Percentiles rank a stretch among this genome's conserved stretches.
Conservation (phyloP, 2,113 vertebrate species). For the Callaeas wilsoni region DNA sequence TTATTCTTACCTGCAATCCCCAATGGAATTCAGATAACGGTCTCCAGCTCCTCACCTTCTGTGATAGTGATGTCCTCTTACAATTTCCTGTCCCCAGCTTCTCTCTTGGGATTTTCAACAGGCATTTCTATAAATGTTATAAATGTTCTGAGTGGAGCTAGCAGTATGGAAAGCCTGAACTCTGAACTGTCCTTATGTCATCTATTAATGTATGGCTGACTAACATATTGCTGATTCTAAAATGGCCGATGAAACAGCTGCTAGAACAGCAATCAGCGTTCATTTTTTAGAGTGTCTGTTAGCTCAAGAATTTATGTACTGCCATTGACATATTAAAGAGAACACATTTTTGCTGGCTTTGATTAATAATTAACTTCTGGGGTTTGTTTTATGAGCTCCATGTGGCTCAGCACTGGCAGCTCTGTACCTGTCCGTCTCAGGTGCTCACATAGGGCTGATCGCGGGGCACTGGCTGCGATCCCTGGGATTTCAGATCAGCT, state of each 20-base stretch:
- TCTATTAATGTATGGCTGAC: not conserved
- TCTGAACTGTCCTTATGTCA: not conserved
- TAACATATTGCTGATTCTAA: not conserved
- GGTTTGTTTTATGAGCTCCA: not conserved
- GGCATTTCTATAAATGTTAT: not conserved
- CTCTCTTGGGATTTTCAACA: not conserved
- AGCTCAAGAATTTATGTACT: slow-evolving; percentile 23
- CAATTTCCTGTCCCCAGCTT: not conserved
- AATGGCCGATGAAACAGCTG: slow-evolving; percentile 12
- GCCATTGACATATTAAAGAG: not conserved
- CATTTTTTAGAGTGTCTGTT: slow-evolving; percentile 10
- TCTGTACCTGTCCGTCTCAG: not conserved
- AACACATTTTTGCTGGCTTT: slow-evolving; percentile 8
- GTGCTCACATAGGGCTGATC: not conserved
- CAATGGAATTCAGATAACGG: not conserved
- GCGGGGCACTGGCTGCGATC: fast-evolving
- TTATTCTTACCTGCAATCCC: not conserved
- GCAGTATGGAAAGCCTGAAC: not conserved
- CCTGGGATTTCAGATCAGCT: fast-evolving
- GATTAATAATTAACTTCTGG: slow-evolving; percentile 28
- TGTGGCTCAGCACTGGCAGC: not conserved
- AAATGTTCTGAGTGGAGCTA: not conserved
- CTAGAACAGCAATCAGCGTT: not conserved
- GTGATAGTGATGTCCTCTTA: not conserved
- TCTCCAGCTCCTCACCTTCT: not conserved